Percentiles rank a stretch among this genome's conserved stretches.
Conservation (phyloP, 1,140 invertebrate genomes). For the Psilanteris sp. region DNA sequence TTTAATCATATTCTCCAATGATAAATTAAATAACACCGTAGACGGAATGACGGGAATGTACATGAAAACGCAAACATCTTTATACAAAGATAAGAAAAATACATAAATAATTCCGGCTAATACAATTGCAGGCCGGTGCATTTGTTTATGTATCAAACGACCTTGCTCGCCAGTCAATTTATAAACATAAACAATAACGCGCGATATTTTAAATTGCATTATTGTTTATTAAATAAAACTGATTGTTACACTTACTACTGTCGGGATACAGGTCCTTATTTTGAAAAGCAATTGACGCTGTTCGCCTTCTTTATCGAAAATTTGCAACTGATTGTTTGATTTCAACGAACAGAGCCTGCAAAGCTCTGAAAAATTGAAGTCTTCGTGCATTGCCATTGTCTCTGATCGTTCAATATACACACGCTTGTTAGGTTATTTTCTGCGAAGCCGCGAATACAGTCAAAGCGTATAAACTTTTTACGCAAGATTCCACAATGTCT, state of each 20-base stretch:
- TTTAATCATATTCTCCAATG: too few relatives aligned
- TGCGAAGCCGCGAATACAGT: neutral
- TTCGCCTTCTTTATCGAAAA: slow-evolving; percentile 86
- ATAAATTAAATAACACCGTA: too few relatives aligned
- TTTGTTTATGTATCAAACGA: too few relatives aligned
- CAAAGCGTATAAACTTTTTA: neutral
- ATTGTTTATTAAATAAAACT: too few relatives aligned
- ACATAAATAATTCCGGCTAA: too few relatives aligned
- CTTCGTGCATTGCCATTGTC: slow-evolving; percentile 83
- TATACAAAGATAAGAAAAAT: too few relatives aligned
- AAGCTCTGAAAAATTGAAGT: slow-evolving; percentile 85
- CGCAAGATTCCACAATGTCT: neutral
- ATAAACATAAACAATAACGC: too few relatives aligned
- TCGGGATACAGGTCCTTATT: slow-evolving; percentile 84
- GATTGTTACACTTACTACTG: slow-evolving; percentile 80
- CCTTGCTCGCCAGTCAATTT: too few relatives aligned
- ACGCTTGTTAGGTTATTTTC: slow-evolving; percentile 49
- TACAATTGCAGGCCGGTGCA: too few relatives aligned
- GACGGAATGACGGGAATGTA: too few relatives aligned
- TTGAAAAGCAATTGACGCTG: slow-evolving; percentile 85
- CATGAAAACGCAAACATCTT: too few relatives aligned
- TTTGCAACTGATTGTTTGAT: slow-evolving; percentile 83
- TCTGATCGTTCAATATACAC: slow-evolving; percentile 35
- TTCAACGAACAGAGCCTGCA: slow-evolving; percentile 85
- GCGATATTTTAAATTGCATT: too few relatives aligned